Percentiles rank a stretch among this genome's conserved stretches.
These are phyloP conservation scores for Engystomops pustulosus DNA, from an alignment of 2,113 vertebrate genomes.

Conservation along the genomic window DNA sequence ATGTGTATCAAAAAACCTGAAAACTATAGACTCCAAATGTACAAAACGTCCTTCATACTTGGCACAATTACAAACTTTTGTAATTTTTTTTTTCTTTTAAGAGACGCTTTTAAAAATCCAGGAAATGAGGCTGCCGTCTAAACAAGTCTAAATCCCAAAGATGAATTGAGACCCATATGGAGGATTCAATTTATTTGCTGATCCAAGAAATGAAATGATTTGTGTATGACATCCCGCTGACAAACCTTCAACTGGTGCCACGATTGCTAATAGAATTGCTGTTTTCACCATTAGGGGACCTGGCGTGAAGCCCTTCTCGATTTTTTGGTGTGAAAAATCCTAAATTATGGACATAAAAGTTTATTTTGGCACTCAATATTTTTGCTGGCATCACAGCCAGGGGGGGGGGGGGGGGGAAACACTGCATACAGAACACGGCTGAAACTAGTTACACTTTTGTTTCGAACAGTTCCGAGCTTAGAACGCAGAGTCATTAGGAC, in stretches of 20 bases:
- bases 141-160: constrained; percentile 48
- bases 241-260: constrained; percentile 56
- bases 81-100: not conserved
- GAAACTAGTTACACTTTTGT: constrained; percentile 30
- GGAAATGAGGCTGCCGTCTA: constrained; percentile 44
- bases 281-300: constrained; percentile 55
- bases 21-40: no score
- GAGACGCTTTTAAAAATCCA: constrained; percentile 40
- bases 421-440: not conserved
- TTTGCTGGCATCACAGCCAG: constrained; percentile 30
- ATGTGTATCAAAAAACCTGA: no score
- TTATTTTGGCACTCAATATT: constrained; percentile 58
- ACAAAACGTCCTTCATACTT: not conserved
- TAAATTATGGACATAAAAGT: constrained; percentile 56
- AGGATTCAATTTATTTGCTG: constrained; percentile 58
- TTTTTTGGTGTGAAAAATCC: constrained; percentile 59
- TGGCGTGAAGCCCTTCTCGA: constrained; percentile 53
- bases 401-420: not conserved
- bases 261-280: constrained; percentile 58
- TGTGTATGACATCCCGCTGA: constrained; percentile 49
- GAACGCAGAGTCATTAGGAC: not conserved
- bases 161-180: constrained; percentile 54
- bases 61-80: constrained; percentile 13
- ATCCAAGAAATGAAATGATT: constrained; percentile 59
- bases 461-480: not conserved